These are phyloP conservation scores for Drosophila infuscata DNA, from an alignment of 2,888 invertebrate species.

Conservation along the genomic window DNA sequence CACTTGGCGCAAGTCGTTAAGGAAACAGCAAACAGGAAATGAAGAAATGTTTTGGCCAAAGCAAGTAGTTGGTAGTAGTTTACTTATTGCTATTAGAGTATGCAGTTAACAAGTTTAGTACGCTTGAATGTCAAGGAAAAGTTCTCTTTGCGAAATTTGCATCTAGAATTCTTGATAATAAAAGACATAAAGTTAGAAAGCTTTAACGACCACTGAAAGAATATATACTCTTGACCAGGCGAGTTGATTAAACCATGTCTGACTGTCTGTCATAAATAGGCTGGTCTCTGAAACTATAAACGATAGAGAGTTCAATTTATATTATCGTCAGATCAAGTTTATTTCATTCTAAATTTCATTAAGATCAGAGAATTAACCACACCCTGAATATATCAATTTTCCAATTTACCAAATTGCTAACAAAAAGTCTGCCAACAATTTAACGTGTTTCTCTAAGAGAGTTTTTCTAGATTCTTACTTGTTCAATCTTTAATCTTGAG, in stretches of 20 bases:
- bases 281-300: too few relatives aligned
- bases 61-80: neutral
- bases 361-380: too few relatives aligned
- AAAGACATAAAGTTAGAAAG: too few relatives aligned
- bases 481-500: neutral
- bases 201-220: neutral
- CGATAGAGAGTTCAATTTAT: too few relatives aligned
- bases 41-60: constrained; percentile 9
- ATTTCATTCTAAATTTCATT: too few relatives aligned
- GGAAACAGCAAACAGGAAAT: constrained; percentile 28
- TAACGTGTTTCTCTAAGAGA: neutral
- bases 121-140: neutral
- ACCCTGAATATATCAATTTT: neutral
- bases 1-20: constrained; percentile 26
- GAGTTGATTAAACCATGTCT: neutral
- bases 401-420: neutral
- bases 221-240: neutral
- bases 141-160: neutral
- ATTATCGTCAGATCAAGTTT: too few relatives aligned
- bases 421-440: neutral
- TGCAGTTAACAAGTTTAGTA: neutral
- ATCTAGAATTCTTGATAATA: neutral
- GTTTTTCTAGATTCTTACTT: neutral
- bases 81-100: neutral
- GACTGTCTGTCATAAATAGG: too few relatives aligned